Percentiles rank a stretch among this genome's conserved stretches.
Conservation (phyloP, 2,113 vertebrate genomes). For the Columbina picui region DNA sequence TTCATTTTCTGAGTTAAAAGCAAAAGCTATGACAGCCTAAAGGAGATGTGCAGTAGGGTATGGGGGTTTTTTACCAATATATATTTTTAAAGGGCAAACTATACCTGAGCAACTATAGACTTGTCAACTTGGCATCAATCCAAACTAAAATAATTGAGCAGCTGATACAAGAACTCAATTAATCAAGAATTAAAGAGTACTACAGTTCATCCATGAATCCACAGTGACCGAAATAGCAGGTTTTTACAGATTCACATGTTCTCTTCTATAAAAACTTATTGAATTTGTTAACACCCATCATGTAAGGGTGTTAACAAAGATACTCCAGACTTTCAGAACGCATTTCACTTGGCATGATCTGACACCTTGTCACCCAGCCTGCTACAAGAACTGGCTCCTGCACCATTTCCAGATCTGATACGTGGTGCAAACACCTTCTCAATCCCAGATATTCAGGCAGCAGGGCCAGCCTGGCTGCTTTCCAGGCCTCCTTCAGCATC, state of each 20-base stretch:
- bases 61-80: background rate
- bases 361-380: background rate
- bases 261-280: background rate
- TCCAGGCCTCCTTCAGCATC: background rate
- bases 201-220: background rate
- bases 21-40: background rate
- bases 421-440: fast-evolving
- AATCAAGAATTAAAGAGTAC: background rate
- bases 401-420: background rate
- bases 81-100: background rate
- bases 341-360: fast-evolving
- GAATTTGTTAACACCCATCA: background rate
- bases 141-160: background rate
- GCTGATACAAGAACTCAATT: background rate
- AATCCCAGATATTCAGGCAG: fast-evolving
- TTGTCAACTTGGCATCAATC: background rate
- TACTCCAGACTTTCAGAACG: background rate
- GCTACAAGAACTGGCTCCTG: background rate
- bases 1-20: background rate
- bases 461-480: background rate
- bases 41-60: background rate
- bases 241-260: background rate
- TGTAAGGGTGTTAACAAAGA: background rate
- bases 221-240: background rate
- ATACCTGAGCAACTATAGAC: background rate